Conservation (phyloP, 2,797 vertebrate species). For the Moxostoma hubbsi region DNA sequence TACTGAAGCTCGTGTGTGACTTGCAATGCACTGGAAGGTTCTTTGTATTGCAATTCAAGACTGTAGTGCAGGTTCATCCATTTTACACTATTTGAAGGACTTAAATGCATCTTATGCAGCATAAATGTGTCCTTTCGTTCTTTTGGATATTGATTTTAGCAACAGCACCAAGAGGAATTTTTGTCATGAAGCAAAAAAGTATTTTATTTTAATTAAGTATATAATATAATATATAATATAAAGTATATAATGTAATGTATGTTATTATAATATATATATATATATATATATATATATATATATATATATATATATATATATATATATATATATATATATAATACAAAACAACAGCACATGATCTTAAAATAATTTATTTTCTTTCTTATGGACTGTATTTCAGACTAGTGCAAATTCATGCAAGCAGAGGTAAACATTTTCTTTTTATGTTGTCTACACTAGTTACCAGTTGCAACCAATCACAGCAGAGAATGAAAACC, state of each 20-base stretch:
- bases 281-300: too few species aligned
- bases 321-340: too few species aligned
- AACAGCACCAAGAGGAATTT: background rate
- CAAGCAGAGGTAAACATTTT: conserved; percentile 58
- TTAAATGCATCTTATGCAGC: too few species aligned
- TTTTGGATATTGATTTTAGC: background rate
- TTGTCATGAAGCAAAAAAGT: background rate
- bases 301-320: too few species aligned
- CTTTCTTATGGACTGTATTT: conserved; percentile 35
- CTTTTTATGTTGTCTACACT: background rate
- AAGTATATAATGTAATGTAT: too few species aligned
- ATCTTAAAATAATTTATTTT: conserved; percentile 45
- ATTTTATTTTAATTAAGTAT: too few species aligned
- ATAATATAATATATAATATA: too few species aligned
- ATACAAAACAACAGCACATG: conserved; percentile 20
- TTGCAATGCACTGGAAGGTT: conserved; percentile 16
- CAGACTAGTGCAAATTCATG: conserved; percentile 79
- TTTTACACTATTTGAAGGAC: too few species aligned
- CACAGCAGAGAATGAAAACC: background rate
- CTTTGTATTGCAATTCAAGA: background rate
- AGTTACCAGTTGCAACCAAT: background rate
- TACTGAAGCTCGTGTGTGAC: background rate
- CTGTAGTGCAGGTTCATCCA: too few species aligned
- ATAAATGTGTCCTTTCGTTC: background rate
- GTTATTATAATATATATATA: too few species aligned